A percentile compares a stretch with the other conserved stretches of the same genome.
Evolutionary conservation across 2,797 vertebrate species (phyloP).

Genomic region (Telmatherina bonti): DNA sequence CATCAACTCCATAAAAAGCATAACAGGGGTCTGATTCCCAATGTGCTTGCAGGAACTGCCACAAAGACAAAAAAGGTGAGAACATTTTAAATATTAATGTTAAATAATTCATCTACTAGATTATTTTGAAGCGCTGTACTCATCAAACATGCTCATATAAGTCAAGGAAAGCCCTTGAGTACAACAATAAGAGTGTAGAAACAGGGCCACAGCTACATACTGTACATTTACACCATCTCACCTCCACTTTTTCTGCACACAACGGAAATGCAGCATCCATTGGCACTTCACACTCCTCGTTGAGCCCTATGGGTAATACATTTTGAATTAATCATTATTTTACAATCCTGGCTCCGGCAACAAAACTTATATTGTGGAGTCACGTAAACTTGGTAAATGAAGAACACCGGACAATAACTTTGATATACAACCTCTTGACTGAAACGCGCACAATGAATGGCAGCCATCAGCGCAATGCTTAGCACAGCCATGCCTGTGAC

Average conservation of each 20-base stretch:
- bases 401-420: conserved; percentile 57
- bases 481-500: conserved; percentile 47
- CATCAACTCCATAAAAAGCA: conserved; percentile 81
- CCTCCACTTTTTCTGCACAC: conserved; percentile 82
- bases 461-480: conserved; percentile 35
- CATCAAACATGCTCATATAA: background rate
- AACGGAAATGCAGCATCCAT: conserved; percentile 69
- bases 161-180: conserved; percentile 6
- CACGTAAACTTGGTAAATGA: conserved; percentile 35
- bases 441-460: conserved; percentile 42
- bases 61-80: background rate
- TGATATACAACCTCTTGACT: conserved; percentile 53
- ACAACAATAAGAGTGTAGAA: background rate
- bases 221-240: conserved; percentile 57
- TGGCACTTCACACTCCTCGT: conserved; percentile 72
- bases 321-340: conserved; percentile 46
- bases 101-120: conserved; percentile 4
- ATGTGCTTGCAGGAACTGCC: conserved; percentile 74
- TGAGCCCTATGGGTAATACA: conserved; percentile 52
- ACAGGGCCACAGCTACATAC: background rate
- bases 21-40: conserved; percentile 83
- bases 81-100: background rate
- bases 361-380: conserved; percentile 47
- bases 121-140: background rate
- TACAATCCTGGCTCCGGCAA: conserved; percentile 23